These are phyloP conservation scores for Eupsilia transversa DNA, from an alignment of 2,888 invertebrate genomes.

Conservation along the genomic window DNA sequence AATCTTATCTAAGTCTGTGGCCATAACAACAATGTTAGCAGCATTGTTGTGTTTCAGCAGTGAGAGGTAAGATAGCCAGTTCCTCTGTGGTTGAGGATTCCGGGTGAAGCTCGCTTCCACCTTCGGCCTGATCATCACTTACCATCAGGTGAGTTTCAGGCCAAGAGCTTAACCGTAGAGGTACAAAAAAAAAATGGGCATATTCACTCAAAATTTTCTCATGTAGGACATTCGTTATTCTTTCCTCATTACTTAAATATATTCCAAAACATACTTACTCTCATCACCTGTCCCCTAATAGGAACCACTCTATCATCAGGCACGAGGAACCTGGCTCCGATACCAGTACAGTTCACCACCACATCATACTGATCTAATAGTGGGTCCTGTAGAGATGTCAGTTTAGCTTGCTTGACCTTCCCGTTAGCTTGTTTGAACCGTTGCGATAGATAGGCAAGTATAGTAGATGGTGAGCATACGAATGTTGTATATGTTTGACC, in stretches of 20 bases:
- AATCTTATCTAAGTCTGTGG: too few relatives aligned
- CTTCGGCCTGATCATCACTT: too few relatives aligned
- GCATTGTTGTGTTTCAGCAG: too few relatives aligned
- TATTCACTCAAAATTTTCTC: too few relatives aligned
- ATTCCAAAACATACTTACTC: constrained; percentile 84
- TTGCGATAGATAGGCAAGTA: constrained; percentile 92
- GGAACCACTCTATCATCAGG: constrained; percentile 91
- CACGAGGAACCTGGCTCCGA: constrained; percentile 92
- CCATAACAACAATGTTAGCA: too few relatives aligned
- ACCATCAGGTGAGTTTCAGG: too few relatives aligned
- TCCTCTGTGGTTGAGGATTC: too few relatives aligned
- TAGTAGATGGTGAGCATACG: constrained; percentile 91
- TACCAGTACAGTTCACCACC: constrained; percentile 95
- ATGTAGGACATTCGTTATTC: too few relatives aligned
- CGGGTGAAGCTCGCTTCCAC: too few relatives aligned
- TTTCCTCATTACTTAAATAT: background rate
- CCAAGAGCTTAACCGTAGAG: too few relatives aligned
- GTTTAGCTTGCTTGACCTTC: constrained; percentile 80
- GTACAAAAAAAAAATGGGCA: too few relatives aligned
- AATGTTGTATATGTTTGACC: constrained; percentile 93
- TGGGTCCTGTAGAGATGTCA: constrained; percentile 79
- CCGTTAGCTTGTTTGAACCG: constrained; percentile 92
- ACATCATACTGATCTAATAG: constrained; percentile 91
- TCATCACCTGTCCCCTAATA: constrained; percentile 94
- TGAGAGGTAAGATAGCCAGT: too few relatives aligned